Evolutionary conservation across 1,140 invertebrate species (phyloP).

Genomic region (Drosophila bocqueti): DNA sequence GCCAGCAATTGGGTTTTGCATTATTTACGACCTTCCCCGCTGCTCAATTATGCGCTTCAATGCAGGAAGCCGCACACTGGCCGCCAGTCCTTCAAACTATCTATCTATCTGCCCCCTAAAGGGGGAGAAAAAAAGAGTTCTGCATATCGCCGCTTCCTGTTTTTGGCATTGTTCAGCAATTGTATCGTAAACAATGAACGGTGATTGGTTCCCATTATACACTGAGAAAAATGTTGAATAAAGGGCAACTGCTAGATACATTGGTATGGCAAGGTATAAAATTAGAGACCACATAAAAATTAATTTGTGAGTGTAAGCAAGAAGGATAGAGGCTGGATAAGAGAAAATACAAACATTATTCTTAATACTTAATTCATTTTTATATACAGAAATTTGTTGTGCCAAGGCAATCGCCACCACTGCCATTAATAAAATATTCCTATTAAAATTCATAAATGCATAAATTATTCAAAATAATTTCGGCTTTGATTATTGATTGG

Average conservation of each 20-base stretch:
- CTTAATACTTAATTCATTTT: no score
- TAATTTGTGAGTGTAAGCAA: no score
- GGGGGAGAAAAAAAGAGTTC: slow-evolving; percentile 21
- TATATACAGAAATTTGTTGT: no score
- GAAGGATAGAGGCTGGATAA: no score
- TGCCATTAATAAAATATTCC: background rate
- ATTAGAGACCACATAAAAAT: no score
- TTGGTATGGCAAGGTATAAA: no score
- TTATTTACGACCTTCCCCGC: slow-evolving; percentile 68
- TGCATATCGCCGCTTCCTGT: slow-evolving; percentile 31
- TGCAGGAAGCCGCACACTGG: slow-evolving; percentile 62
- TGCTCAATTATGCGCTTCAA: slow-evolving; percentile 69
- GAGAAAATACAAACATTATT: no score
- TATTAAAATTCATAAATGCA: background rate
- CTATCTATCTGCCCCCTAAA: background rate
- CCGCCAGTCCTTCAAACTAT: slow-evolving; percentile 66
- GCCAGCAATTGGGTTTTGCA: slow-evolving; percentile 55
- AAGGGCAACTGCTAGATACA: background rate
- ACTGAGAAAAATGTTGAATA: background rate
- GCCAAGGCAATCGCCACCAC: no score
- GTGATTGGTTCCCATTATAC: background rate
- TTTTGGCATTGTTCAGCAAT: slow-evolving; percentile 35
- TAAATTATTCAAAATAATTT: background rate
- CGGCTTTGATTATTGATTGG: no score
- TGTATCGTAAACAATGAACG: slow-evolving; percentile 28